Evolutionary conservation across 2,888 invertebrate genomes (phyloP).

Genomic region (Habroteleia sp.): DNA sequence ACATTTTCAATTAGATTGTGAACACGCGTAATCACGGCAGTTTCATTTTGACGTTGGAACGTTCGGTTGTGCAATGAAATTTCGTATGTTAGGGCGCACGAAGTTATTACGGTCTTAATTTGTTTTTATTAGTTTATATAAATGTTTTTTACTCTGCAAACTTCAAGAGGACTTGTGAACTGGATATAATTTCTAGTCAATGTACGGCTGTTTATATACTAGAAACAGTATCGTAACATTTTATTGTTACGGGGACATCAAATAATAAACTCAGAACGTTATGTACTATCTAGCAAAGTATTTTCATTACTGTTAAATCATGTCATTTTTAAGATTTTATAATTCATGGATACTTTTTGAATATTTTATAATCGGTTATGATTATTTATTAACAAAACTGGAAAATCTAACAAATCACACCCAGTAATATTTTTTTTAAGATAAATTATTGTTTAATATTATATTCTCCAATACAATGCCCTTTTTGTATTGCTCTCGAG

Average conservation of each 20-base stretch:
- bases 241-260: conserved; percentile 17
- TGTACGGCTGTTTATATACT: not conserved
- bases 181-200: conserved; percentile 13
- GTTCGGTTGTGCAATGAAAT: conserved; percentile 44
- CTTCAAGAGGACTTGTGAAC: not conserved
- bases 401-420: too few species aligned
- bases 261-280: conserved; percentile 16
- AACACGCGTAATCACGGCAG: conserved; percentile 46
- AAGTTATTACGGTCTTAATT: conserved; percentile 24
- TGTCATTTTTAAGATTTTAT: too few species aligned
- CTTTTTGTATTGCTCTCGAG: too few species aligned
- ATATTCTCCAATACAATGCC: too few species aligned
- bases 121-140: conserved; percentile 22
- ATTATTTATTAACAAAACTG: too few species aligned
- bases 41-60: conserved; percentile 31
- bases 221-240: conserved; percentile 9
- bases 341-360: too few species aligned
- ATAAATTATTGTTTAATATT: too few species aligned
- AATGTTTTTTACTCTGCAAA: not conserved
- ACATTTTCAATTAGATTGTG: conserved; percentile 56
- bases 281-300: conserved; percentile 3
- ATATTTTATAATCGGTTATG: too few species aligned
- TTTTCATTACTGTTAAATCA: not conserved
- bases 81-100: conserved; percentile 24
- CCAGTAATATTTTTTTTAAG: too few species aligned